These are phyloP conservation scores for Paelopatides confundens DNA, from an alignment of 53 echinoderm and acorn worm species.

Conservation along the genomic window DNA sequence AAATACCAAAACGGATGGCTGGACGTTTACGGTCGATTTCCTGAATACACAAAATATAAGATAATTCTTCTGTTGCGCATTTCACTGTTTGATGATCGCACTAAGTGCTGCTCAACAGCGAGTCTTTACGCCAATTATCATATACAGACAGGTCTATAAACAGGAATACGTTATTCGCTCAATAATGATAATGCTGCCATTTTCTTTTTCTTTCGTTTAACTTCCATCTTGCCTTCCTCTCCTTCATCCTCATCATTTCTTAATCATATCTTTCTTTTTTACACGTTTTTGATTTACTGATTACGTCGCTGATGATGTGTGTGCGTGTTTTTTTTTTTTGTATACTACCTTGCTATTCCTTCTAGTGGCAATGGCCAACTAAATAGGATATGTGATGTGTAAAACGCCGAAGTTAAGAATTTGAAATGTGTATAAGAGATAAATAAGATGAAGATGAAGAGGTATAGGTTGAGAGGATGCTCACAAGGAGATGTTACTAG, in stretches of 20 bases:
- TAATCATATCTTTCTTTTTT: neutral
- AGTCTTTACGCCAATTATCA: slow-evolving; percentile 38
- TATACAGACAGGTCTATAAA: slow-evolving; percentile 11
- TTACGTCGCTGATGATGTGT: neutral
- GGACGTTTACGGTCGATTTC: slow-evolving; percentile 36
- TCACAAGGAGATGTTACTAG: slow-evolving; percentile 6
- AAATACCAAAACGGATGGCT: neutral
- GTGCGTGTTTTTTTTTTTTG: neutral
- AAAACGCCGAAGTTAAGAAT: neutral
- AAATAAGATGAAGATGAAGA: neutral
- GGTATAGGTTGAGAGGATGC: neutral
- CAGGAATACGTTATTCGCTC: neutral
- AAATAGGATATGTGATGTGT: neutral
- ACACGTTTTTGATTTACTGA: neutral
- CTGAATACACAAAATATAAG: slow-evolving; percentile 39
- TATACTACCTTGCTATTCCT: neutral
- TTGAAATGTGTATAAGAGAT: neutral
- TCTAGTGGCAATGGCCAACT: slow-evolving; percentile 24
- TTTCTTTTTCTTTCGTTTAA: neutral
- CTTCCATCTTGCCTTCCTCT: neutral
- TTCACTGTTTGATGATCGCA: neutral
- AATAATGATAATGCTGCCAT: slow-evolving; percentile 10
- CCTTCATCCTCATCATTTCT: neutral
- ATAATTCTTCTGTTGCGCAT: neutral
- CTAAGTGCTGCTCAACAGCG: slow-evolving; percentile 20